A percentile compares a stretch with the other conserved stretches of the same genome.
Evolutionary conservation across 2,888 invertebrate genomes (phyloP).

Genomic region (Yponomeuta malinellus): DNA sequence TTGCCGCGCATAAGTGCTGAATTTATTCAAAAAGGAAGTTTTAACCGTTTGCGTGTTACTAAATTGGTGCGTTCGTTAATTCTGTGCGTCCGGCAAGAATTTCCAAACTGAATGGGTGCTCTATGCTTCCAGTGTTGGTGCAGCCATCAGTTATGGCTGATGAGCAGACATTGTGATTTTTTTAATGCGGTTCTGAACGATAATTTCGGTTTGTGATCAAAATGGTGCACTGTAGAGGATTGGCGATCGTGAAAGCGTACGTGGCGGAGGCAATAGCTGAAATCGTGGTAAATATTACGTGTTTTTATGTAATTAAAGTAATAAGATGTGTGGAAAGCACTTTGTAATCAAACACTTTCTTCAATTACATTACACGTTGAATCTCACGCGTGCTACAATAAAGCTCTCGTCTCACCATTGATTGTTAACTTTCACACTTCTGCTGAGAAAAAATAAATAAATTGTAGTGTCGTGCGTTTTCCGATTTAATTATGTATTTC

Average conservation of each 20-base stretch:
- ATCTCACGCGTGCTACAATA: background rate
- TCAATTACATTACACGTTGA: background rate
- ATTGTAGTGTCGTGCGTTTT: background rate
- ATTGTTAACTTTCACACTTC: background rate
- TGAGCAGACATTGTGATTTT: background rate
- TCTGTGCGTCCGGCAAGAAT: slow-evolving; percentile 13
- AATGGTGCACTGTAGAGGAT: slow-evolving; percentile 56
- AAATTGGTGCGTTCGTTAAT: slow-evolving; percentile 13
- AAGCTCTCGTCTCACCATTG: background rate
- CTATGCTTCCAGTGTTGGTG: slow-evolving; percentile 11
- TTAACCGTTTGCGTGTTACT: slow-evolving; percentile 21
- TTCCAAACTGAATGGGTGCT: slow-evolving; percentile 13
- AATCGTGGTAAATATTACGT: slow-evolving; percentile 6
- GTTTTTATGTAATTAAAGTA: background rate
- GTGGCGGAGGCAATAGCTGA: slow-evolving; percentile 9
- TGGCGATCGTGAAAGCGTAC: slow-evolving; percentile 61
- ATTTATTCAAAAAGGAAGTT: slow-evolving; percentile 22
- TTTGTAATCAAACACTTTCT: slow-evolving; percentile 1
- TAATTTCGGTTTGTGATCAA: background rate
- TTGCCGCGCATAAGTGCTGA: slow-evolving; percentile 14
- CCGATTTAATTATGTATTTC: background rate
- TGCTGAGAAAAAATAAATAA: background rate
- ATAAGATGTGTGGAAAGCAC: background rate
- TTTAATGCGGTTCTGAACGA: slow-evolving; percentile 4
- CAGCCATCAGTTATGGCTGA: background rate